Conservation (phyloP, 2,113 vertebrate species). For the Sylvilagus bachmani region DNA sequence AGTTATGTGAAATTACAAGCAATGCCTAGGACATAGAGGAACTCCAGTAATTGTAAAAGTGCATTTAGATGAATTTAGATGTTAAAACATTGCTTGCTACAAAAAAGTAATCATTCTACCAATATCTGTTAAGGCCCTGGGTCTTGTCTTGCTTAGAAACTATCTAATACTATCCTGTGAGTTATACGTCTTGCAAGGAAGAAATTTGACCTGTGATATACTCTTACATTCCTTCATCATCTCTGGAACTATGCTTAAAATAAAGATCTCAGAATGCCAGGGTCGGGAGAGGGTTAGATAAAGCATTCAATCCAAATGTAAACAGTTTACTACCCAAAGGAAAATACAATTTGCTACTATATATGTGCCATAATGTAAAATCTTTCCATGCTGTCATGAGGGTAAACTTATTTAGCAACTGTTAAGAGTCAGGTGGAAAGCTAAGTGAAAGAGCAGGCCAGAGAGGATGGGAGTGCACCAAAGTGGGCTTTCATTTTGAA, state of each 20-base stretch:
- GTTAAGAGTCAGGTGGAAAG: neutral
- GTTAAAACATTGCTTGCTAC: neutral
- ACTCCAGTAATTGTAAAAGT: neutral
- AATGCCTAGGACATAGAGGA: neutral
- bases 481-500: neutral
- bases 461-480: neutral
- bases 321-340: neutral
- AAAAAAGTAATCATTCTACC: neutral
- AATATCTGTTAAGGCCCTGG: neutral
- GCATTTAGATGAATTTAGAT: neutral
- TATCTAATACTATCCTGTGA: neutral
- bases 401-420: neutral
- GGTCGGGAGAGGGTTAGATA: neutral
- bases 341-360: neutral
- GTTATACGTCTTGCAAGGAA: neutral
- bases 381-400: neutral
- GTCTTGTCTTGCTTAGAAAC: neutral
- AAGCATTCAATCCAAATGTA: neutral
- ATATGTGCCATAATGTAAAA: neutral
- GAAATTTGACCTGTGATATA: neutral
- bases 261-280: neutral
- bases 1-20: neutral
- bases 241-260: neutral
- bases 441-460: neutral
- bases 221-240: neutral